Evolutionary conservation across 2,797 vertebrate species (phyloP), one percentile per base, ranked within the genome.

Genomic region (Enteromius thamalakanensis): DNA sequence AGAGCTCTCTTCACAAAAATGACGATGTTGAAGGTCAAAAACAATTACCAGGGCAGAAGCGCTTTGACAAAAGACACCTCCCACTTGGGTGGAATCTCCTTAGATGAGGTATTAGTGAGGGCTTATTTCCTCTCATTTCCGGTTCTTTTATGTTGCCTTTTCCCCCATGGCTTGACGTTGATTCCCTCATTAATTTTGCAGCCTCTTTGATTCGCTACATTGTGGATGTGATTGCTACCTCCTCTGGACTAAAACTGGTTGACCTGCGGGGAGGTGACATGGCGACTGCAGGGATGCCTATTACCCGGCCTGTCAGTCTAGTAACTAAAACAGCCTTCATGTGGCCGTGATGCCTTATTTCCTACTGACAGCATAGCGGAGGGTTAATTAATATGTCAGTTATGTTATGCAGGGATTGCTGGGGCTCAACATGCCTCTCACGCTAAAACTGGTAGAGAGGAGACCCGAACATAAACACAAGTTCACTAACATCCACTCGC

Each of bases 131-230:
- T 96, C 96, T 96, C 94, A 96, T 96, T 97, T 95, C 92, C 94
- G 93, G 91, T 93, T 93, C 95, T 96, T 95, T 95, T 96, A 96
- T 95, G 95, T 94, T 92, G 92, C 94, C 94, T 86, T 58, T 84
- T 94, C 86, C 96, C 96, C 95, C 95, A 94, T 94, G 94, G 95
- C 94, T 76, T 82, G 94, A 93, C 94, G 94, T 95, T 96, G 96
- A 98, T 96, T 96, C 95, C 95, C 95, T 96, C 96, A 96, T 96
- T 96, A 96, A 96, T 96, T 96, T 96, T 95, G 96, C 95, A 95
- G 95, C 95, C 94, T 94, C 88, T 96, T 96, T 96, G 95, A 95
- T 95, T 96, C 95, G 95, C 94, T 64, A 96, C 95, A 94, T 89
- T 95, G 95, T 95, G 75, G 72, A 81, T 81, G 68, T 79, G 83